These are phyloP conservation scores for Ranitomeya imitator DNA, from an alignment of 2,113 vertebrate species.

Conservation along the genomic window DNA sequence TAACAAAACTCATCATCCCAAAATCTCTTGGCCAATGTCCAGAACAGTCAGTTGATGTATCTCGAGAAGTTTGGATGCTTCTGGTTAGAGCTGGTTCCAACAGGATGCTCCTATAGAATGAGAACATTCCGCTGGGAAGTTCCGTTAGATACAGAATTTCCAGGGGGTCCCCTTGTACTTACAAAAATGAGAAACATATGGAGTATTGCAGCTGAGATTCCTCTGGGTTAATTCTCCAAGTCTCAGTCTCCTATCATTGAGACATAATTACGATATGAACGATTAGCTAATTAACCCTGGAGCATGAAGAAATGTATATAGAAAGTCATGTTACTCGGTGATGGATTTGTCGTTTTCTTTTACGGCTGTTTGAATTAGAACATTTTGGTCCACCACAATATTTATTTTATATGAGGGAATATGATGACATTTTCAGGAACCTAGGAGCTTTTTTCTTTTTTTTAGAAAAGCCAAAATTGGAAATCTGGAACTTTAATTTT, in stretches of 20 bases:
- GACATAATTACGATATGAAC: not conserved
- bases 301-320: not conserved
- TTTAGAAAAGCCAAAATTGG: too few relatives aligned
- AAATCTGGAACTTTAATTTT: too few relatives aligned
- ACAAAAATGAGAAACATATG: slow-evolving; percentile 20
- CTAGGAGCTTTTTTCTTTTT: too few relatives aligned
- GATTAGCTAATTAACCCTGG: not conserved
- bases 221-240: not conserved
- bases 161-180: slow-evolving; percentile 5
- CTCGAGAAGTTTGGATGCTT: not conserved
- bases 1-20: not conserved
- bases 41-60: not conserved
- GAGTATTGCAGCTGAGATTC: not conserved
- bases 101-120: slow-evolving; percentile 3
- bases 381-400: not conserved
- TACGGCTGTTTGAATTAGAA: not conserved
- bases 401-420: too few relatives aligned
- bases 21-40: not conserved
- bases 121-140: slow-evolving; percentile 22
- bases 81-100: slow-evolving; percentile 42
- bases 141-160: not conserved
- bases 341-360: not conserved
- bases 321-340: not conserved
- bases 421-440: too few relatives aligned
- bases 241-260: not conserved